Conservation (phyloP, 2,113 vertebrate genomes). For the Cryptotis parvus region DNA sequence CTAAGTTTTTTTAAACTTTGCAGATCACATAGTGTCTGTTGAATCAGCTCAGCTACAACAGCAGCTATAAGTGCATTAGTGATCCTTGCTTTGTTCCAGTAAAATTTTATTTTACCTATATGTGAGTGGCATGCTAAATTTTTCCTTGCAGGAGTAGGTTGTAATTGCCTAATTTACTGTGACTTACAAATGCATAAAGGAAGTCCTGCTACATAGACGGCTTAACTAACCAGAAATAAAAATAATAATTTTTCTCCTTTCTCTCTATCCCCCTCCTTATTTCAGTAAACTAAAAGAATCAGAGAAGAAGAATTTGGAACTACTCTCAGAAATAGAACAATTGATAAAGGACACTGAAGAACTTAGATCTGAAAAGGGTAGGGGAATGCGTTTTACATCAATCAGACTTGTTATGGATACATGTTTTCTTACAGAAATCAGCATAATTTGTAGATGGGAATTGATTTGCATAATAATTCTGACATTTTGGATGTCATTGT, state of each 20-base stretch:
- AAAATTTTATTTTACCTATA: neutral
- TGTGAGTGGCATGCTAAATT: neutral
- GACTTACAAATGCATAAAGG: neutral
- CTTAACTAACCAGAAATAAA: constrained; percentile 56
- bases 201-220: neutral
- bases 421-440: constrained; percentile 65
- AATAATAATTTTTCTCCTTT: constrained; percentile 68
- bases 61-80: neutral
- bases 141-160: neutral
- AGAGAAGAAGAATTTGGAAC: constrained; percentile 95
- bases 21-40: neutral
- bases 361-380: constrained; percentile 95
- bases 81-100: neutral
- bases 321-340: constrained; percentile 94
- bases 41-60: neutral
- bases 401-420: constrained; percentile 60
- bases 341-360: constrained; percentile 97
- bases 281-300: constrained; percentile 97
- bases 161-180: neutral
- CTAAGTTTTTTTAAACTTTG: constrained; percentile 22
- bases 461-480: neutral
- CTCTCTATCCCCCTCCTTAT: constrained; percentile 52
- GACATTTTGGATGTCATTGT: constrained; percentile 7
- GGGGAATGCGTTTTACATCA: constrained; percentile 80
- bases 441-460: constrained; percentile 36